These are phyloP conservation scores for Platerodrilus igneus DNA, from an alignment of 2,888 invertebrate genomes.

Conservation along the genomic window DNA sequence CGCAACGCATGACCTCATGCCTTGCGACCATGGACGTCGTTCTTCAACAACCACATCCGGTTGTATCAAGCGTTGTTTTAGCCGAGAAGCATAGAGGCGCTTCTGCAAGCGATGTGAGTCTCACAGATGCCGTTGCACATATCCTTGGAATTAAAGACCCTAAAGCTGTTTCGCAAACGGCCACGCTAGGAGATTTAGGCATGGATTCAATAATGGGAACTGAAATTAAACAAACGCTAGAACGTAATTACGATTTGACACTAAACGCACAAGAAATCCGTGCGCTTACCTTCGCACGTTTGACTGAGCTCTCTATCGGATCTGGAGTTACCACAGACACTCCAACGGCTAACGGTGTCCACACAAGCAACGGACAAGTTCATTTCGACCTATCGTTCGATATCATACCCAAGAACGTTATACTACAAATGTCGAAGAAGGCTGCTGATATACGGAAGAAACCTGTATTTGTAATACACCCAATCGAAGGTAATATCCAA, in stretches of 20 bases:
- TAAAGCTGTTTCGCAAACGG: conserved; percentile 67
- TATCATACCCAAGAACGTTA: conserved; percentile 69
- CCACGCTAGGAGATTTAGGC: conserved; percentile 88
- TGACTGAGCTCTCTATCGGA: conserved; percentile 56
- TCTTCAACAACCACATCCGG: conserved; percentile 83
- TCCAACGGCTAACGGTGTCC: conserved; percentile 28
- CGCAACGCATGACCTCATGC: conserved; percentile 94
- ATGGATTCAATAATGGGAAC: conserved; percentile 99
- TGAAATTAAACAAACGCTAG: conserved; percentile 94
- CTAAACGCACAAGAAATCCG: conserved; percentile 90
- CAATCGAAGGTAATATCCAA: conserved; percentile 82
- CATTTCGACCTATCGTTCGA: conserved; percentile 53
- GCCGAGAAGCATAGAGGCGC: conserved; percentile 75
- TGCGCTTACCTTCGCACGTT: conserved; percentile 70
- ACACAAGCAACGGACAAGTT: conserved; percentile 46
- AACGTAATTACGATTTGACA: conserved; percentile 86
- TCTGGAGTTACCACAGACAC: conserved; percentile 33
- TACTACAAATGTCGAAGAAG: conserved; percentile 65
- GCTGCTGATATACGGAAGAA: conserved; percentile 41
- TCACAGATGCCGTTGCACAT: conserved; percentile 79
- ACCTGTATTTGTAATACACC: conserved; percentile 72
- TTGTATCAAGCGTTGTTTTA: conserved; percentile 77
- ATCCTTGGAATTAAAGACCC: conserved; percentile 88
- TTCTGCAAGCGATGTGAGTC: conserved; percentile 55
- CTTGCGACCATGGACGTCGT: conserved; percentile 82